Conservation (phyloP, 2,113 vertebrate species). For the Nyctibius bracteatus region DNA sequence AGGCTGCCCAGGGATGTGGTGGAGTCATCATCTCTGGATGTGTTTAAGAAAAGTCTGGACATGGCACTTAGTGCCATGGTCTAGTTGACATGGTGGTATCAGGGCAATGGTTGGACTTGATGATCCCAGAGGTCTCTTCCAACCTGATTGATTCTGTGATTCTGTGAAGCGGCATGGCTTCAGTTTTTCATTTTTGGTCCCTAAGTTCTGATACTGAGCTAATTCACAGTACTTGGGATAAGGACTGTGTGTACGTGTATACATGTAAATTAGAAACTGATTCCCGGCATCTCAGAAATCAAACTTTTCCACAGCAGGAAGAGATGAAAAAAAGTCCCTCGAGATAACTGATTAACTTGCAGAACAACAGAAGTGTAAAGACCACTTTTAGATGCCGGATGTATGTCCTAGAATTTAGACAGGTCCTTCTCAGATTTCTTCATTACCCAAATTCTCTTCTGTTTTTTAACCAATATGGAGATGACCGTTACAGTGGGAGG, state of each 20-base stretch:
- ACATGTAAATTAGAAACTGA: background rate
- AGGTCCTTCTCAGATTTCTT: background rate
- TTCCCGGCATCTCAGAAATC: background rate
- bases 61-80: too few relatives aligned
- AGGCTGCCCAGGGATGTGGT: too few relatives aligned
- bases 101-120: too few relatives aligned
- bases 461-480: background rate
- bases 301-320: background rate
- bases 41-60: too few relatives aligned
- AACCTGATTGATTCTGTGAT: too few relatives aligned
- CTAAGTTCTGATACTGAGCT: background rate
- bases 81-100: too few relatives aligned
- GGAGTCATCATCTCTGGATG: too few relatives aligned
- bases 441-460: background rate
- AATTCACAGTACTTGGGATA: rapidly evolving
- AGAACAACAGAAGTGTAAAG: background rate
- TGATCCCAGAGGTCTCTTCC: too few relatives aligned
- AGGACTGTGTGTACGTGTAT: background rate
- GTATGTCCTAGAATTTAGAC: background rate
- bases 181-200: background rate
- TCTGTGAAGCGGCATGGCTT: background rate
- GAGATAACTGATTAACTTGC: background rate
- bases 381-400: background rate
- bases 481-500: background rate
- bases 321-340: background rate